Conservation (phyloP, 2,113 vertebrate species). For the Anser cygnoides region DNA sequence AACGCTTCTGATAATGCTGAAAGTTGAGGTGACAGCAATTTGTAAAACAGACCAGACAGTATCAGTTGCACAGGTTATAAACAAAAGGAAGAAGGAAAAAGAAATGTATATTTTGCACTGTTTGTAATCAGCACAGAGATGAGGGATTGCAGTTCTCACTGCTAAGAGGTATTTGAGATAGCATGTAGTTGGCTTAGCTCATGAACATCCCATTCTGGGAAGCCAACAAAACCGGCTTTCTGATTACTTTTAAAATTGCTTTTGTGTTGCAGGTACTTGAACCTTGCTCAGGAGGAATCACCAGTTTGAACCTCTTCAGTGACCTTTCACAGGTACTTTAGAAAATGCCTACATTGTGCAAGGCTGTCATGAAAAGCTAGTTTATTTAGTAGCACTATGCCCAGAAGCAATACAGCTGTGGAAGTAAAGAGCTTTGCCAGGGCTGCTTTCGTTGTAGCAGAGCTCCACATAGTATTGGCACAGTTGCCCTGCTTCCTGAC, state of each 20-base stretch:
- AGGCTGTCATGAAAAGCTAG: not conserved
- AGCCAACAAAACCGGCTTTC: not conserved
- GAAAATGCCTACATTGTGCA: not conserved
- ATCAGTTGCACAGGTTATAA: not conserved
- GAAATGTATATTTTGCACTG: not conserved
- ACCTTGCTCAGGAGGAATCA: not conserved
- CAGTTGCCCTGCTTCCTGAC: not conserved
- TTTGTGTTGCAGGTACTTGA: not conserved
- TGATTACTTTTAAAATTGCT: not conserved
- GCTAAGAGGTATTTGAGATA: not conserved
- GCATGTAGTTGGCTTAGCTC: not conserved
- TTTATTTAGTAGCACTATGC: not conserved
- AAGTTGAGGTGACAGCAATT: slow-evolving; percentile 35
- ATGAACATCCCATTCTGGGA: not conserved
- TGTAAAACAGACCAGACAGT: slow-evolving; percentile 8
- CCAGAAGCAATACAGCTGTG: not conserved
- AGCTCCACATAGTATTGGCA: not conserved
- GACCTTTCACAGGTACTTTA: not conserved
- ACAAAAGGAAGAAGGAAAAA: not conserved
- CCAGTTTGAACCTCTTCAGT: not conserved
- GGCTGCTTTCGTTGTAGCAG: not conserved
- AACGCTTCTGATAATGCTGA: slow-evolving; percentile 19
- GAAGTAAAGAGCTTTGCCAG: not conserved
- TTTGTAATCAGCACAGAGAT: not conserved
- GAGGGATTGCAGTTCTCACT: not conserved